Evolutionary conservation across 2,888 invertebrate species (phyloP).

Genomic region (Bombylius major): DNA sequence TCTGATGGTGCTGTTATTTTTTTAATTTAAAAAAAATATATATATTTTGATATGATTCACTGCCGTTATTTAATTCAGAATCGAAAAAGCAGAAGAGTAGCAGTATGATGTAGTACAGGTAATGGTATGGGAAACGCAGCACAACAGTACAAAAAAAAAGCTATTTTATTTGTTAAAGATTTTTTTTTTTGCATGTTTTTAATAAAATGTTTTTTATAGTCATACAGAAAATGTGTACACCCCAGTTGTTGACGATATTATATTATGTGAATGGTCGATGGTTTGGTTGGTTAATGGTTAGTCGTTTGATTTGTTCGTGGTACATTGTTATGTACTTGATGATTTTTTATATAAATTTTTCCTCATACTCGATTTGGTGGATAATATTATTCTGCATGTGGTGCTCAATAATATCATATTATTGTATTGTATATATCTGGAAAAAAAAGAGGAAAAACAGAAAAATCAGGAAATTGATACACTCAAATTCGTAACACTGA

Average conservation of each 20-base stretch:
- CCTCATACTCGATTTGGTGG: background rate
- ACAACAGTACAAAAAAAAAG: background rate
- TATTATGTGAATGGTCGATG: background rate
- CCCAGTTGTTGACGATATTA: background rate
- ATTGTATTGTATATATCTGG: no score
- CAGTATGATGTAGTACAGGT: no score
- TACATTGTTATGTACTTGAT: background rate
- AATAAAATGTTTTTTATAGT: background rate
- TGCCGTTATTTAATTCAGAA: constrained; percentile 10
- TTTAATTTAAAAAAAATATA: background rate
- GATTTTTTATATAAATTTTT: background rate
- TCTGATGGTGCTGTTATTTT: background rate
- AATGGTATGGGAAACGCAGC: background rate
- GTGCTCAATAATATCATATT: no score
- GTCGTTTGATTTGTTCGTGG: background rate
- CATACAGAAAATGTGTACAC: background rate
- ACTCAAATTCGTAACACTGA: background rate
- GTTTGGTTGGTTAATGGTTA: background rate
- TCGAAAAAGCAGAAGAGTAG: constrained; percentile 1
- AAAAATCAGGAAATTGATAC: background rate
- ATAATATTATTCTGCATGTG: no score
- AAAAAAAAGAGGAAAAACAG: background rate
- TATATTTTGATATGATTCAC: constrained; percentile 8
- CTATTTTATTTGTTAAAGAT: constrained; percentile 7
- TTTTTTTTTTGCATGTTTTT: constrained; percentile 1